Conservation (phyloP, 2,797 vertebrate species). For the Australoheros facetus region DNA sequence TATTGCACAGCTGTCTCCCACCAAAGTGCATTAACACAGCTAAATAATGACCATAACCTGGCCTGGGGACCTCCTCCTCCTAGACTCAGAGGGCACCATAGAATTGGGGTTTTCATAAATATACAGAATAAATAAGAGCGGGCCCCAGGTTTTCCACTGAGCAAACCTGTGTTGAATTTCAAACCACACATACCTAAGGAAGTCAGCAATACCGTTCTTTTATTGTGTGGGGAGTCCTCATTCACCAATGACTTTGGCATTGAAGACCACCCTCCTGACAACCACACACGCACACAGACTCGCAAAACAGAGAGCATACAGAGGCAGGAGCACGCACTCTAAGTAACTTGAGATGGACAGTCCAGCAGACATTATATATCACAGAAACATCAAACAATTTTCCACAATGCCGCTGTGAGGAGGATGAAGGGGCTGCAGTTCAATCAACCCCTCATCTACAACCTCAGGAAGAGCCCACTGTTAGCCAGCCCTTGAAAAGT, state of each 20-base stretch:
- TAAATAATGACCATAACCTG: conserved; percentile 38
- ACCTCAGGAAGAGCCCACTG: conserved; percentile 58
- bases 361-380: conserved; percentile 69
- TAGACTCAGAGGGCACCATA: conserved; percentile 45
- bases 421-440: conserved; percentile 35
- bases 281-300: conserved; percentile 17
- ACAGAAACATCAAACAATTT: conserved; percentile 70
- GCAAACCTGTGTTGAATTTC: conserved; percentile 79
- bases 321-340: conserved; percentile 22
- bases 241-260: conserved; percentile 67
- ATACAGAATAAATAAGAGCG: conserved; percentile 70
- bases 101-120: conserved; percentile 65
- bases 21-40: conserved; percentile 22
- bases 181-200: conserved; percentile 79
- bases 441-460: conserved; percentile 29
- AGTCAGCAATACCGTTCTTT: conserved; percentile 76
- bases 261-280: conserved; percentile 35
- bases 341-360: conserved; percentile 67
- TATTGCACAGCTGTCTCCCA: conserved; percentile 27
- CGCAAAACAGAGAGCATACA: conserved; percentile 41
- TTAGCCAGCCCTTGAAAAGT: conserved; percentile 50
- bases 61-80: conserved; percentile 15
- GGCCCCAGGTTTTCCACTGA: conserved; percentile 66
- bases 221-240: conserved; percentile 75
- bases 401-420: conserved; percentile 53